Conservation (phyloP, 2,113 vertebrate species). For the Stegostoma tigrinum region DNA sequence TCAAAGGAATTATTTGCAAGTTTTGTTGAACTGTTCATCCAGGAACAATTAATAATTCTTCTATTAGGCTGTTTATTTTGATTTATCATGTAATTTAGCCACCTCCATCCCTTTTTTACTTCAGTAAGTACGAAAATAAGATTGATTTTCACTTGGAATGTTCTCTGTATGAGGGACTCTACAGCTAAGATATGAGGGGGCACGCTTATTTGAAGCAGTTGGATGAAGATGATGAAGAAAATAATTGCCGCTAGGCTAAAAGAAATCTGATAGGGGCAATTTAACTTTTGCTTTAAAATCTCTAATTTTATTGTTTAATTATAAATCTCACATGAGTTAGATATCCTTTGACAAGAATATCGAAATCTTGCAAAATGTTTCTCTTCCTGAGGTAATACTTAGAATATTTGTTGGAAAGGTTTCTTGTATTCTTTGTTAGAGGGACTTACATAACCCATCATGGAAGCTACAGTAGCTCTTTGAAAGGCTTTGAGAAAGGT, state of each 20-base stretch:
- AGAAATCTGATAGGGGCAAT: neutral
- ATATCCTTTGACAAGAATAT: neutral
- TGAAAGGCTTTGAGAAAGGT: neutral
- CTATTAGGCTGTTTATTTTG: neutral
- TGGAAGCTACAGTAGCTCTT: neutral
- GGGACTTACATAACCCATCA: neutral
- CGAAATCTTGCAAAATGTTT: conserved; percentile 14
- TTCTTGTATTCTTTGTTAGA: neutral
- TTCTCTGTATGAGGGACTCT: neutral
- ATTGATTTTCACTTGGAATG: neutral
- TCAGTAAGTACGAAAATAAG: neutral
- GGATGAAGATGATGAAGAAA: neutral
- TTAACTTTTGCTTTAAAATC: neutral
- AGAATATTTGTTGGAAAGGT: neutral
- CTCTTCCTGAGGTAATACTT: neutral
- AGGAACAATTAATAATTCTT: neutral
- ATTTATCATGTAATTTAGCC: neutral
- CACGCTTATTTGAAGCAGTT: neutral
- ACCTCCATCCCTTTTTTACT: neutral
- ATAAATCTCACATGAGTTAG: neutral
- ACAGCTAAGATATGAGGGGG: neutral
- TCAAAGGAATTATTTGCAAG: neutral
- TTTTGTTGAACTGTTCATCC: neutral
- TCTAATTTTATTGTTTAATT: neutral
- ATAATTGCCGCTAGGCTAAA: neutral